Evolutionary conservation across 1,140 invertebrate genomes (phyloP).

Genomic region (Papilio aristodemus): DNA sequence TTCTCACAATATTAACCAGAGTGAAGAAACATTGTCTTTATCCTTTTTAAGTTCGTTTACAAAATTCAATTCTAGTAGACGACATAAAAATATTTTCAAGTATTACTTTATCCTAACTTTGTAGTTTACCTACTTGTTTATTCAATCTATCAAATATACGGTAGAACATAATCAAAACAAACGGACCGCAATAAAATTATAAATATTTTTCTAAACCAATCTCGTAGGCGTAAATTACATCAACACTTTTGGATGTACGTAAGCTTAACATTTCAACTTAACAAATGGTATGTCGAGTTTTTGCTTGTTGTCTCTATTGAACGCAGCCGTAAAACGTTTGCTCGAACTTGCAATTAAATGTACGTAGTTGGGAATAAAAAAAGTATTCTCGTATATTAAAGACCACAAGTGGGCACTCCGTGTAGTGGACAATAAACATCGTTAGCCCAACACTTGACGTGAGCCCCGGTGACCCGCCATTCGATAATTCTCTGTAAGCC

Average conservation of each 20-base stretch:
- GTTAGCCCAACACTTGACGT: slow-evolving; percentile 42
- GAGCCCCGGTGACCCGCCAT: slow-evolving; percentile 45
- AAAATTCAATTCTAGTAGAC: too few relatives aligned
- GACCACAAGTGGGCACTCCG: slow-evolving; percentile 10
- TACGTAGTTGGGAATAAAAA: slow-evolving; percentile 37
- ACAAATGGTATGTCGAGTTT: slow-evolving; percentile 11
- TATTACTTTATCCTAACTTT: neutral
- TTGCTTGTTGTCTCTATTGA: neutral
- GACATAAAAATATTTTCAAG: neutral
- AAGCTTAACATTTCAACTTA: slow-evolving; percentile 7
- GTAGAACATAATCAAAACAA: slow-evolving; percentile 18
- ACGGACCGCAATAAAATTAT: neutral
- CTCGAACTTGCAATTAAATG: neutral
- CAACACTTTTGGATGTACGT: slow-evolving; percentile 5
- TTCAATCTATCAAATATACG: neutral
- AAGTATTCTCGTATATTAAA: slow-evolving; percentile 29
- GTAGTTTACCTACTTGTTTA: neutral
- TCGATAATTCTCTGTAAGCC: slow-evolving; percentile 46
- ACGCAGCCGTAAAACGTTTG: neutral
- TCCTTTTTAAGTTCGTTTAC: too few relatives aligned
- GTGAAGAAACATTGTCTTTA: too few relatives aligned
- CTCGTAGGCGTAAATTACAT: slow-evolving; percentile 18
- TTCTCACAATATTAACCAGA: too few relatives aligned
- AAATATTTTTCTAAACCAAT: slow-evolving; percentile 21
- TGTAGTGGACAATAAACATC: slow-evolving; percentile 54